These are phyloP conservation scores for Actenoides lindsayi DNA, from an alignment of 2,113 vertebrate genomes.

Conservation along the genomic window DNA sequence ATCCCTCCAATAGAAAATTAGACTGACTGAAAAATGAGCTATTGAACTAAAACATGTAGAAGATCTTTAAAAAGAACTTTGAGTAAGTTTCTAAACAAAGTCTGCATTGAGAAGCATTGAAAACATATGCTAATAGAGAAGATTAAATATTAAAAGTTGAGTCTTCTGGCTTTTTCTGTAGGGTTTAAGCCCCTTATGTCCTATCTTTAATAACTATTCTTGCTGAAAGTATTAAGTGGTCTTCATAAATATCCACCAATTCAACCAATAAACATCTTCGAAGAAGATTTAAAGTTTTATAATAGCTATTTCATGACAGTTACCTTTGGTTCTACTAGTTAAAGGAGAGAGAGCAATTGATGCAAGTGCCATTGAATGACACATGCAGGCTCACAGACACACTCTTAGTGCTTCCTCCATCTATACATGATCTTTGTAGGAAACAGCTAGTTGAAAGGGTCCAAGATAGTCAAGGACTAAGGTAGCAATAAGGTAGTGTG, in stretches of 20 bases:
- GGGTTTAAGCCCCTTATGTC: background rate
- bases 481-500: background rate
- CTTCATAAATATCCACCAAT: background rate
- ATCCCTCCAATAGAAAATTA: background rate
- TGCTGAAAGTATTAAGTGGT: background rate
- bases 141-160: constrained; percentile 40
- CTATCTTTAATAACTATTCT: background rate
- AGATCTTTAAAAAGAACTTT: constrained; percentile 39
- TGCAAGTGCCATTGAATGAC: background rate
- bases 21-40: background rate
- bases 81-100: constrained; percentile 23
- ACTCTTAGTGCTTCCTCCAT: background rate
- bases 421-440: background rate
- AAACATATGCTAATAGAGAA: constrained; percentile 37
- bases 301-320: background rate
- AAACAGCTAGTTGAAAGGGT: background rate
- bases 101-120: background rate
- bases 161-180: background rate
- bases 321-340: background rate
- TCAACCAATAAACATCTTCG: background rate
- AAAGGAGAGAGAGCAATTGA: background rate
- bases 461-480: background rate
- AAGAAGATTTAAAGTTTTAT: background rate
- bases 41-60: background rate
- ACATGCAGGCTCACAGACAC: background rate